Evolutionary conservation across 2,888 invertebrate species (phyloP), one percentile per base, ranked within the genome.

Genomic region (Chrysolina oricalcia): DNA sequence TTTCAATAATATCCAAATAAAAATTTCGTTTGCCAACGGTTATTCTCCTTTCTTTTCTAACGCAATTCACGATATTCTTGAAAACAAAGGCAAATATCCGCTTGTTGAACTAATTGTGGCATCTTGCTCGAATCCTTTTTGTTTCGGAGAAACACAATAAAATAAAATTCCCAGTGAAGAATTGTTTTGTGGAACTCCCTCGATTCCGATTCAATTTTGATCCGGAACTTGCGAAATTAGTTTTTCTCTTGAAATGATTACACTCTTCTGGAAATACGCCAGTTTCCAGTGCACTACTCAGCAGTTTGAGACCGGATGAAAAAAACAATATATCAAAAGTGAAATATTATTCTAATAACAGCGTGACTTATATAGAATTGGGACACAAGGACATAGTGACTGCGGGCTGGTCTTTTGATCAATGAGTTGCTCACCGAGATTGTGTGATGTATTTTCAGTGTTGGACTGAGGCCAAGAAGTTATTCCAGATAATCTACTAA

Each of bases 141-240:
- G 6, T 53, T 53, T 1, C 21, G 19, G 53, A 53, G 21, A 53
- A 53, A 23, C 19, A 11, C 53, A 53, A 53, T 48, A 3, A 5
- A 53, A 53, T 53, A 21, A 21, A 11, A 15, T 53, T 53, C 53
- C 21, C 23, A 13, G 53, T 5, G 53, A 53, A 53, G 53, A 53
- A 19, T 53, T 53, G 21, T 53, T 53, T 21, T 53, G 53, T 13
- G 19, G 11, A 21, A 53, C 5, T 21, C 53, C 13, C 53, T 23
- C 21, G 53, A 53, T 21, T 53, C 53, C 53, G 53, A 53, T 53
- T 53, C 53, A 53, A 53, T 53, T 53, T 21, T 21, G 53, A 53
- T 21, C 21, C 53, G 53, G 53, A 53, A 21, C 53, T 53, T 53
- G 23, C 10, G 11, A 53, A 19, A 19, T 53, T 21, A 53, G 53